These are phyloP conservation scores for Nematostella vectensis DNA, from an alignment of 92 coral and sea anemone genomes.

Conservation along the genomic window DNA sequence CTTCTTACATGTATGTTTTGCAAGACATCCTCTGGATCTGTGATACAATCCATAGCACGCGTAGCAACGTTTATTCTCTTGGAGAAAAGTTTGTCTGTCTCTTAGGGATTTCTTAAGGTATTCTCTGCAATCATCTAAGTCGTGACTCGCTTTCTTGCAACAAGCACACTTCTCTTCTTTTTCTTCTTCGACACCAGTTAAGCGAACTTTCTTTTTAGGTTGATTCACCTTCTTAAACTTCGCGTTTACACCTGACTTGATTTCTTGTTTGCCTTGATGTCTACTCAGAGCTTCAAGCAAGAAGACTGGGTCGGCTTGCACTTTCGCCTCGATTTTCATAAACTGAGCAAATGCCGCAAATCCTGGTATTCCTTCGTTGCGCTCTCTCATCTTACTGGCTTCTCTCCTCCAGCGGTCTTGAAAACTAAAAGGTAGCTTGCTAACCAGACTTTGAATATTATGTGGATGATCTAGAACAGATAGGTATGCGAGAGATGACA, in stretches of 20 bases:
- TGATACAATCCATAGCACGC: conserved; percentile 30
- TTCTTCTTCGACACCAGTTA: conserved; percentile 1
- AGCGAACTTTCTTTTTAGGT: not conserved
- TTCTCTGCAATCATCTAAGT: conserved; percentile 17
- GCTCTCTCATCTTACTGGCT: conserved; percentile 7
- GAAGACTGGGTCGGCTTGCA: conserved; percentile 39
- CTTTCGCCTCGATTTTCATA: conserved; percentile 30
- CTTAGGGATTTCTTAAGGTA: conserved; percentile 8
- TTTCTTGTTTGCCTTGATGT: conserved; percentile 11
- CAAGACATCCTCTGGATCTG: conserved; percentile 21
- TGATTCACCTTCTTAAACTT: not conserved
- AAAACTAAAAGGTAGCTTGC: conserved; percentile 25
- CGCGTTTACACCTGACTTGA: conserved; percentile 1
- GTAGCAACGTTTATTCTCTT: conserved; percentile 21
- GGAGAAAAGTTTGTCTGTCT: conserved; percentile 12
- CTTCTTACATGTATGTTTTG: conserved; percentile 17
- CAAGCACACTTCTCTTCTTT: not conserved
- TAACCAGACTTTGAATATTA: conserved; percentile 36
- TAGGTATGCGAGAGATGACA: conserved; percentile 25
- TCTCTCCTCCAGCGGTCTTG: conserved; percentile 33
- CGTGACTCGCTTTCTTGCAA: conserved; percentile 9
- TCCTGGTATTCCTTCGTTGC: conserved; percentile 16
- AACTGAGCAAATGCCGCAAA: conserved; percentile 20
- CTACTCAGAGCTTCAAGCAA: conserved; percentile 33
- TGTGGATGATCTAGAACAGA: conserved; percentile 40